Base-by-base conservation (phyloP, 2,797 vertebrate genomes). In the Onychomys arenicola region DNA sequence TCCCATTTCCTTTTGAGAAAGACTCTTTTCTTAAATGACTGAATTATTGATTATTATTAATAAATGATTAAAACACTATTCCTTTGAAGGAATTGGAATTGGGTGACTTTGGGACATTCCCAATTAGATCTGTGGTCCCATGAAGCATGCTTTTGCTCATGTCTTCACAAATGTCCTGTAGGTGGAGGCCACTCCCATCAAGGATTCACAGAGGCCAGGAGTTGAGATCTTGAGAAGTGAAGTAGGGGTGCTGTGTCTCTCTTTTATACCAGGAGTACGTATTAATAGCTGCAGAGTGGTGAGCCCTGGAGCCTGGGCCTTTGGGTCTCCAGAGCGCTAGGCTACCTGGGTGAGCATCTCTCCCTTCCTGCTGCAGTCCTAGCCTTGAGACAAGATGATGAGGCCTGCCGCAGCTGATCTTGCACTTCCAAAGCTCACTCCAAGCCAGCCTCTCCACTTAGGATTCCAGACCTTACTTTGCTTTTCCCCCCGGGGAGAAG, bases 351-450 rank as follows among this genome's bases (percentile, higher is more conserved):
- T 34, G 73, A 27, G 25, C 10, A 1, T 52, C 67, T 75, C 7
- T 16, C 12, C 46, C 7, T 32, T 7, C 0, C 0, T 37, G 43
- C 40, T 11, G 3, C 14, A 6, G 1, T 34, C 12, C 2, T 29
- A 12, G 9, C 63, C 37, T 67, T 2, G 2, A 43, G 52, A 37
- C 12, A 0, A 16, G 55, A 55, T 21, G 0, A 34, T 6, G 5
- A n/a, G 59, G 49, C 13, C 5, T 12, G 16, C 17, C 0, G 1
- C 49, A 25, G 10, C 17, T 27, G 57, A 69, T 43, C 23, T 57
- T 52, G 21, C 10, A 75, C 75, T 59, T 11, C 4, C 17, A 7
- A 61, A 73, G 40, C 61, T 75, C 6, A 3, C 17, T n/a, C 55
- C 12, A 49, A 67, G 1, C 7, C 57, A 57, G 71, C 12, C 78